Base-by-base conservation (phyloP, 2,113 vertebrate genomes). In the Aspiorhynchus laticeps region DNA sequence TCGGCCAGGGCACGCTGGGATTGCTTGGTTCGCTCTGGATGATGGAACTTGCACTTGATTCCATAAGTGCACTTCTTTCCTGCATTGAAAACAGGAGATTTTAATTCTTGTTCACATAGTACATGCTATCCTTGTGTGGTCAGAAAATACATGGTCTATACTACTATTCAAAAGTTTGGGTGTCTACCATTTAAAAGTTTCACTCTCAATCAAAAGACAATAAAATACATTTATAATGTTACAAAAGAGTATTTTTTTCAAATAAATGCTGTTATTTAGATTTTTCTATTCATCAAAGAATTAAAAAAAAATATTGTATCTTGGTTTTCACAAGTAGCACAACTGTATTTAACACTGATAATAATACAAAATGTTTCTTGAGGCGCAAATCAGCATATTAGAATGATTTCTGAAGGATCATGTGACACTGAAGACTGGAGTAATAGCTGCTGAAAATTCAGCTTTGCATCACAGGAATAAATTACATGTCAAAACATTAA, bases 21-120 rank as follows among this genome's bases (percentile, higher is more conserved):
- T 75, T 97, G 97, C 90, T 96, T 97, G 4, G 92, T 92, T 83
- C 97, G 94, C 76, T 98, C 97, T 0, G 97, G 96, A 82, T 99
- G 98, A 89, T 95, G 95, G 91, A 96, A 99, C 17, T 98, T 97
- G 87, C 98, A 99, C 90, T 98, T 99, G 89, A 97, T 95, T 17
- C 98, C 98, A 0, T 96, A 99, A 1, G 98, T 99, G 85, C 98
- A 99, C 78, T 99, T 99, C 90, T 95, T 98, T n/a, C 98, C 98
- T 99, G 91, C n/a, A 31, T 48, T 76, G 7, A 38, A 88, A 75
- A 85, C 11, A 5, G 36, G 78, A 67, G 14, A 67, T 5, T 26
- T 41, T 28, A 24, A 14, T 19, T 59, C 5, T 26, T 46, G 31
- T 36, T 36, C 19, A 56, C 10, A 21, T 24, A 24, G 7, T 24